These are phyloP conservation scores for Melanargia galathea DNA, from an alignment of 2,888 invertebrate genomes.

Conservation along the genomic window DNA sequence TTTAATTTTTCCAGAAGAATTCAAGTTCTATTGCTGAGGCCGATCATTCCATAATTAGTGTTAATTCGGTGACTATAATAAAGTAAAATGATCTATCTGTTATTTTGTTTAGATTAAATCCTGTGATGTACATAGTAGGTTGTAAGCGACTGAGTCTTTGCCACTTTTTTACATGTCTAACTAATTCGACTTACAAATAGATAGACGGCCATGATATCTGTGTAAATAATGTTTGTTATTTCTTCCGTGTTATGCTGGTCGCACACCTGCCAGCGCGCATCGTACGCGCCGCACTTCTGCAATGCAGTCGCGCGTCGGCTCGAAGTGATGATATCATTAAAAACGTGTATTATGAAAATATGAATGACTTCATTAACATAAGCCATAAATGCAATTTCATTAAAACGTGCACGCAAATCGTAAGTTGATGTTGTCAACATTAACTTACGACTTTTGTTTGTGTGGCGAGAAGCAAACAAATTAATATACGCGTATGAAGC, in stretches of 20 bases:
- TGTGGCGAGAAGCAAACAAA: no score
- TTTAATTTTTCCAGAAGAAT: no score
- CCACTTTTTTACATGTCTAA: slow-evolving; percentile 81
- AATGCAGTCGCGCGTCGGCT: no score
- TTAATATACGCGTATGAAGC: no score
- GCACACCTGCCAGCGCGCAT: neutral
- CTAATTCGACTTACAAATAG: slow-evolving; percentile 43
- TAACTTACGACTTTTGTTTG: no score
- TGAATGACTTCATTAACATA: no score
- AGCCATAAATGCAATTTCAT: no score
- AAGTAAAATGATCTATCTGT: slow-evolving; percentile 28
- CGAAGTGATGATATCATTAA: no score
- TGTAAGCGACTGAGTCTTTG: slow-evolving; percentile 78
- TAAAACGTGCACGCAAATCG: no score
- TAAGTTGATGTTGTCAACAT: no score
- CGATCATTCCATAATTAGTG: slow-evolving; percentile 29
- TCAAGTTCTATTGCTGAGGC: slow-evolving; percentile 25
- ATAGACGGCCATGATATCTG: slow-evolving; percentile 47
- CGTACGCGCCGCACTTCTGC: neutral
- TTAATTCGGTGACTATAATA: slow-evolving; percentile 36
- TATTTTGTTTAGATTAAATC: slow-evolving; percentile 38
- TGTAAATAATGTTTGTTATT: slow-evolving; percentile 74
- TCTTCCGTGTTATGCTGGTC: slow-evolving; percentile 54
- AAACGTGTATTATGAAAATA: no score
- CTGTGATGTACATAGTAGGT: slow-evolving; percentile 72